Base-by-base conservation (phyloP, 2,797 vertebrate genomes). In the Pseudomugil tenellus region DNA sequence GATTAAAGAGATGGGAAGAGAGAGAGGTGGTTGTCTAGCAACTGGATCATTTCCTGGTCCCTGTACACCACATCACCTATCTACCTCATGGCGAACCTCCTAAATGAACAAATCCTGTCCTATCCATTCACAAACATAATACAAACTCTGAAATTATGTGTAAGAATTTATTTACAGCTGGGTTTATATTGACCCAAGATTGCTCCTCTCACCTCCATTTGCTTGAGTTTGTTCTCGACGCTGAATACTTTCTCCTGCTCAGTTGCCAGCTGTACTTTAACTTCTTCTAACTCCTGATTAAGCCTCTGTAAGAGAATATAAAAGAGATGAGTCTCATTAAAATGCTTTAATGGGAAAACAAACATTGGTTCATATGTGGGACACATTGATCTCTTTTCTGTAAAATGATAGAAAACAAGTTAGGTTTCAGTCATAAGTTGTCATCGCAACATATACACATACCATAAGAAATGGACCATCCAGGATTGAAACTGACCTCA, bases 191-290 rank as follows among this genome's bases (percentile, higher is more conserved):
- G 41, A n/a, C 17, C 19, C 19, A 7, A 46, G 11, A 21, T 11
- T 21, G 21, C 43, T 29, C 7, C 26, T 58, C 58, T 81, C 80
- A 98, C 97, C 92, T 97, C 89, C n/a, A 96, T 74, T 64, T 92
- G 82, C 4, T 77, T 77, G 59, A 95, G 77, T 41, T 91, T 90
- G 74, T 91, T 92, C 79, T 96, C 84, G 0, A 93, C 74, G 10
- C 82, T 69, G 3, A 58, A 57, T 7, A 82, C 87, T 75, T 91
- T 92, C 70, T 62, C 86, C 55, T 89, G 89, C 77, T 92, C 89
- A 1, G 87, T 77, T 51, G 81, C 90, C n/a, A 96, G 89, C 57
- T 95, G 92, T 52, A 83, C 82, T 73, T 70, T 93, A 63, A 94
- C 81, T 66, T 86, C 89, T 59, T 81, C 84, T 58, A 95, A 90